Conservation (phyloP, 1,140 invertebrate species). For the Caligus rogercresseyi region DNA sequence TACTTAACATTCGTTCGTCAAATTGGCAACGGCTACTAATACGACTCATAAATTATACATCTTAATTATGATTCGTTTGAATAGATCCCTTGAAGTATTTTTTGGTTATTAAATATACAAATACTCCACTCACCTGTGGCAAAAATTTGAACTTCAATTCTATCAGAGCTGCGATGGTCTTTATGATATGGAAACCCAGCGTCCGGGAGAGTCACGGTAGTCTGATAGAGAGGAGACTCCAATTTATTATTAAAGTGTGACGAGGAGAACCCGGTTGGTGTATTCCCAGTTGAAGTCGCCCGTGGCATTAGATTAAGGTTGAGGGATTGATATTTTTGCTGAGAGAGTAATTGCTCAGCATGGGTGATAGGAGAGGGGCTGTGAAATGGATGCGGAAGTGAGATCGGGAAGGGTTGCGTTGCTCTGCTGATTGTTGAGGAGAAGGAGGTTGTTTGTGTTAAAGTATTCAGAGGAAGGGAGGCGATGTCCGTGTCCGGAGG, state of each 20-base stretch:
- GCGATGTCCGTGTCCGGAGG: background rate
- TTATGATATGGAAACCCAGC: conserved; percentile 44
- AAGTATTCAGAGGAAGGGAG: background rate
- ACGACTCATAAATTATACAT: too few relatives aligned
- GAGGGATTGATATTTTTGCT: background rate
- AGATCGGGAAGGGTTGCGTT: background rate
- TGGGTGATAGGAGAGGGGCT: background rate
- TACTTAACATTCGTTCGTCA: too few relatives aligned
- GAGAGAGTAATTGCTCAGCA: background rate
- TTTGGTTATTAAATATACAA: too few relatives aligned
- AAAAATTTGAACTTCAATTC: conserved; percentile 71
- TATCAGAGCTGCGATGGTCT: conserved; percentile 31
- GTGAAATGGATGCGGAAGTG: background rate
- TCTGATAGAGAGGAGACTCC: background rate
- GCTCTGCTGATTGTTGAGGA: background rate
- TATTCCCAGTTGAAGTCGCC: too few relatives aligned
- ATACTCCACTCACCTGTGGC: too few relatives aligned
- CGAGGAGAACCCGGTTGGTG: background rate
- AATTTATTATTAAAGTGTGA: background rate
- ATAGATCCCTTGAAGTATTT: too few relatives aligned
- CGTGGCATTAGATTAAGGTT: background rate
- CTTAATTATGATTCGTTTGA: too few relatives aligned
- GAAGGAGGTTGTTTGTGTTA: background rate
- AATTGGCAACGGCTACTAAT: too few relatives aligned
- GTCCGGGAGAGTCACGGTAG: background rate